Conservation (phyloP, 2,888 invertebrate genomes). For the Panzeria rudis region DNA sequence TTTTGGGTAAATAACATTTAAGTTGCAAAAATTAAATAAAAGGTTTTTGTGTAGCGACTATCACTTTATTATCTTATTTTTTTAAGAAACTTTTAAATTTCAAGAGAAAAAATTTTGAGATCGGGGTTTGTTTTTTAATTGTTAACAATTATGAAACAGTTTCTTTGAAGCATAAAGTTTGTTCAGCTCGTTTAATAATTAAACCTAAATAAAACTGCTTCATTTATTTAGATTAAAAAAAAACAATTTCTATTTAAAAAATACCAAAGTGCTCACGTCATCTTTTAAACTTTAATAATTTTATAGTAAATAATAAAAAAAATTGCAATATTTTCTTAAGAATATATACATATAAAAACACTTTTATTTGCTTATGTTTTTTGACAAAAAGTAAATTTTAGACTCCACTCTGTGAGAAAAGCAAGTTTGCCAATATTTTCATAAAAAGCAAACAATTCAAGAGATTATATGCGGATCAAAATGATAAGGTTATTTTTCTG, state of each 20-base stretch:
- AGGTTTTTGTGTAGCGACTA: conserved; percentile 36
- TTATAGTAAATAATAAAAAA: conserved; percentile 24
- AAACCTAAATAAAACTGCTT: conserved; percentile 66
- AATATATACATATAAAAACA: conserved; percentile 21
- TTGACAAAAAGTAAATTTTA: not conserved
- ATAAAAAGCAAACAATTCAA: not conserved
- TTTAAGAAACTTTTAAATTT: conserved; percentile 53
- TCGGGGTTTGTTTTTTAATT: conserved; percentile 49
- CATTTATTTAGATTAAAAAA: conserved; percentile 14
- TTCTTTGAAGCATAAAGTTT: conserved; percentile 43
- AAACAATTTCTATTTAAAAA: not conserved
- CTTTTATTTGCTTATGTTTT: not conserved
- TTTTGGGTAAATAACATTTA: conserved; percentile 37
- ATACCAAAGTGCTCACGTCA: conserved; percentile 67
- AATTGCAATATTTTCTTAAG: not conserved
- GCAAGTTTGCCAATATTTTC: not conserved
- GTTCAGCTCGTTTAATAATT: not conserved
- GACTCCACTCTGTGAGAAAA: not conserved
- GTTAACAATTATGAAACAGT: conserved; percentile 39
- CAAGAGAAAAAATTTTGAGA: conserved; percentile 65
- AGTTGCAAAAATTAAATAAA: conserved; percentile 43
- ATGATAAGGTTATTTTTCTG: too few species aligned
- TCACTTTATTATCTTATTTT: not conserved
- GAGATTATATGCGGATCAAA: not conserved
- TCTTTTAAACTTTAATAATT: conserved; percentile 25